Conservation (phyloP, 2,888 invertebrate species). For the Antitype chi region DNA sequence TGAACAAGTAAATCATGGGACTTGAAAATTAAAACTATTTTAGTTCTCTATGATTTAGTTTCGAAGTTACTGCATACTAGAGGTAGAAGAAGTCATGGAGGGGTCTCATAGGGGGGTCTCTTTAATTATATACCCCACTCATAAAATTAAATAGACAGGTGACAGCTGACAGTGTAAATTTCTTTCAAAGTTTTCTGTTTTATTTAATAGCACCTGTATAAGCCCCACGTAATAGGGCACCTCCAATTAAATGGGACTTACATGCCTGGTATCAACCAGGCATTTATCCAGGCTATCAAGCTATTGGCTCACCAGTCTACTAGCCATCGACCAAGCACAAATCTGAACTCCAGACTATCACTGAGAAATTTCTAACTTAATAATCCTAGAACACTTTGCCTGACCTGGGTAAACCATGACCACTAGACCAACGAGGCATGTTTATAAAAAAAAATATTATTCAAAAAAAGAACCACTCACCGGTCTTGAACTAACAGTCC, state of each 20-base stretch:
- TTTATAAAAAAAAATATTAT: neutral
- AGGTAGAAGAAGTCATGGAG: no score
- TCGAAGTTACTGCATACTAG: neutral
- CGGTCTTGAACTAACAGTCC: slow-evolving; percentile 80
- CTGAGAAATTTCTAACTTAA: neutral
- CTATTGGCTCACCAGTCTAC: neutral
- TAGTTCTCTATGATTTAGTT: neutral
- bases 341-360: neutral
- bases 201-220: neutral
- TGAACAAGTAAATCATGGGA: neutral
- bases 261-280: no score
- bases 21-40: slow-evolving; percentile 5
- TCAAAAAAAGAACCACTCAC: slow-evolving; percentile 71
- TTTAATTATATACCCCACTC: no score
- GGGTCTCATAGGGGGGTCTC: no score
- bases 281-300: no score
- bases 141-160: neutral
- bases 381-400: neutral
- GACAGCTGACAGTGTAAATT: neutral
- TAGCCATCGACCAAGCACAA: no score
- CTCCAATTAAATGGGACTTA: no score
- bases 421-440: neutral
- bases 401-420: neutral
- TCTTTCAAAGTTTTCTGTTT: neutral
- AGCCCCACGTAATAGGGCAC: neutral